Evolutionary conservation across 1,140 invertebrate species (phyloP).

Genomic region (Drosophila sproati): DNA sequence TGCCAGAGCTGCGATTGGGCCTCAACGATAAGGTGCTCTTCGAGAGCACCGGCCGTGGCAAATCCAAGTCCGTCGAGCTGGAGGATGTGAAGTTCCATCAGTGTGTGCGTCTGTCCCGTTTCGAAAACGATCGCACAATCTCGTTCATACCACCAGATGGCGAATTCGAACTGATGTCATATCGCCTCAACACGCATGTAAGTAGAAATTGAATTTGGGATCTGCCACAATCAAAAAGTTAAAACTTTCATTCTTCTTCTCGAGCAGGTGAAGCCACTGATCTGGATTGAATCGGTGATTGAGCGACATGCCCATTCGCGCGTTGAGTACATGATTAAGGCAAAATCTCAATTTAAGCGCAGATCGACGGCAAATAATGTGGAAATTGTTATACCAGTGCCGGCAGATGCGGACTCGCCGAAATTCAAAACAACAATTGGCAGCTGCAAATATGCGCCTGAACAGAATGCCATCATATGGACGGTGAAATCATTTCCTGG

Average conservation of each 20-base stretch:
- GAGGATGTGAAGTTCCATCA: conserved; percentile 99
- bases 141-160: conserved; percentile 99
- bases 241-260: conserved; percentile 15
- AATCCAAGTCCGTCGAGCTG: conserved; percentile 99
- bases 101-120: conserved; percentile 97
- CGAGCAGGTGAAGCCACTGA: conserved; percentile 95
- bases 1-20: conserved; percentile 99
- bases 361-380: conserved; percentile 99
- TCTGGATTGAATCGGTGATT: conserved; percentile 99
- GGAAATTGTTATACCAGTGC: conserved; percentile 99
- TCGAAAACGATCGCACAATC: conserved; percentile 99
- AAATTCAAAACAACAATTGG: conserved; percentile 99
- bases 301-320: conserved; percentile 99
- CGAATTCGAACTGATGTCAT: conserved; percentile 99
- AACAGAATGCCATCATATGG: conserved; percentile 99
- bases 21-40: conserved; percentile 99
- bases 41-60: conserved; percentile 98
- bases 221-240: background rate
- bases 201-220: conserved; percentile 63
- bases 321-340: conserved; percentile 99
- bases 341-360: conserved; percentile 99
- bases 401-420: conserved; percentile 98
- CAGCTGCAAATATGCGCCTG: conserved; percentile 98
- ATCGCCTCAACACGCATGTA: conserved; percentile 98
- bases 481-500: conserved; percentile 99